These are phyloP conservation scores for Alauda arvensis DNA, from an alignment of 2,797 vertebrate genomes.

Conservation along the genomic window DNA sequence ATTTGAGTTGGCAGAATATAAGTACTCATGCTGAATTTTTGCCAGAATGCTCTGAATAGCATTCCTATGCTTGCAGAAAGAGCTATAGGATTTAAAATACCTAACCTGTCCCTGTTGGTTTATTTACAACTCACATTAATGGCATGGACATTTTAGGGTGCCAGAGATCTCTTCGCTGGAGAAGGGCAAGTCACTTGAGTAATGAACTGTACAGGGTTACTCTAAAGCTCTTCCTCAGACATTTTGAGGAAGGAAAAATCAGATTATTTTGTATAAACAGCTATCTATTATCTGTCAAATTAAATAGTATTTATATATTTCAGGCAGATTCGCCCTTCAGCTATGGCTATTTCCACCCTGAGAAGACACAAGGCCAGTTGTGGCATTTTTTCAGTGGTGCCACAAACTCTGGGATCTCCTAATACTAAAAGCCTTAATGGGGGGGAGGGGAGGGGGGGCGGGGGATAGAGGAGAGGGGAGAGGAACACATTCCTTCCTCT, in stretches of 20 bases:
- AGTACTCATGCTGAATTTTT: slow-evolving; percentile 15
- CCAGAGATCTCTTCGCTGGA: neutral
- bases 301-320: neutral
- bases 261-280: neutral
- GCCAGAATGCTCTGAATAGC: slow-evolving; percentile 16
- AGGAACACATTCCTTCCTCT: neutral
- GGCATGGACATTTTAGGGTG: neutral
- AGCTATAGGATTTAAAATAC: slow-evolving; percentile 24
- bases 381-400: neutral
- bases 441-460: too few species aligned
- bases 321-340: neutral
- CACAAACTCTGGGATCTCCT: neutral
- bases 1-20: slow-evolving; percentile 34
- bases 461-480: neutral
- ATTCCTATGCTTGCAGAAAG: slow-evolving; percentile 27
- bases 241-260: neutral
- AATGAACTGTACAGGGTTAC: neutral
- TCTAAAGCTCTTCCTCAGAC: neutral
- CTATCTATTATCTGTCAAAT: neutral
- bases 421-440: neutral
- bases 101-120: neutral
- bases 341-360: neutral
- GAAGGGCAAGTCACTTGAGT: neutral
- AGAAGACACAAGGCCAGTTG: neutral
- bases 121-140: neutral